phyloP scores from a whole-genome alignment of 2,888 invertebrate species.

The Heliconius cydno region DNA sequence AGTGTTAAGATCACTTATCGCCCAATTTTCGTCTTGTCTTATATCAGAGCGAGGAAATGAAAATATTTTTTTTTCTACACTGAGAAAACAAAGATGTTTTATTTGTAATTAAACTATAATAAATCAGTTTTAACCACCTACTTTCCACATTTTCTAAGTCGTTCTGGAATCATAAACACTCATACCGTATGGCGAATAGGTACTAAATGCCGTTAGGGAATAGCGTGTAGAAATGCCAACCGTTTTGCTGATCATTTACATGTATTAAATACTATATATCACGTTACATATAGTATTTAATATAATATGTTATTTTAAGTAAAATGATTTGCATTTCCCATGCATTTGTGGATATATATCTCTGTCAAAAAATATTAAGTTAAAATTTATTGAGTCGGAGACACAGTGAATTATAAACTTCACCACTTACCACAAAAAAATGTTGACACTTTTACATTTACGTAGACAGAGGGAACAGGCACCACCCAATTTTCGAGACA shows the following conservation, averaged over 20 bases:
- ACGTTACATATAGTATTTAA: background rate
- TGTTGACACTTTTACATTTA: background rate
- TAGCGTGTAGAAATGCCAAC: background rate
- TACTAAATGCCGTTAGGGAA: constrained; percentile 5
- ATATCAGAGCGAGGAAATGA: no score
- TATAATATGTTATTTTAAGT: background rate
- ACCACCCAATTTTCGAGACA: no score
- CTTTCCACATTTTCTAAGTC: background rate
- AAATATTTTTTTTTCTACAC: background rate
- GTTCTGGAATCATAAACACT: background rate
- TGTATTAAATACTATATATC: background rate
- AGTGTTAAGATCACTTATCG: no score
- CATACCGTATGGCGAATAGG: background rate
- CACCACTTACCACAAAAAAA: background rate
- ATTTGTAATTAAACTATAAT: background rate
- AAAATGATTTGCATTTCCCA: no score
- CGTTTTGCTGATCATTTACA: background rate
- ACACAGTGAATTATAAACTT: no score
- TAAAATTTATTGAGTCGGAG: no score
- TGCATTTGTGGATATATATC: no score
- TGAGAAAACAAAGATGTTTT: background rate
- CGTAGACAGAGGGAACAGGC: background rate
- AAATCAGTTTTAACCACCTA: background rate
- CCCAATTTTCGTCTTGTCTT: no score
- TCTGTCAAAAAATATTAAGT: no score